Conservation (phyloP, 2,888 invertebrate genomes). For the Coronaproctus castanopsis region DNA sequence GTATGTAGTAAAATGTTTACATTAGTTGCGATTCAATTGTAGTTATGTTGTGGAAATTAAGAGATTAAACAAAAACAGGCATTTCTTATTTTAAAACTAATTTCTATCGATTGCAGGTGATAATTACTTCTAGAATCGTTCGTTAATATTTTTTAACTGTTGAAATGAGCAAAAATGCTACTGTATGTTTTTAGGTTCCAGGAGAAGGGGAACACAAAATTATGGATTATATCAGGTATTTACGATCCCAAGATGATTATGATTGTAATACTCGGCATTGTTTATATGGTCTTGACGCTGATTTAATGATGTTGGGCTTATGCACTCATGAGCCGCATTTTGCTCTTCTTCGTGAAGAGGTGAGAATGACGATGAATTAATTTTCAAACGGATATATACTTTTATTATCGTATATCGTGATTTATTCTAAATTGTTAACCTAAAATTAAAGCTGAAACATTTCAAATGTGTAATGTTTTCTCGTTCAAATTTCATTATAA, state of each 20-base stretch:
- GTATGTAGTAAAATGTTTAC: too few relatives aligned
- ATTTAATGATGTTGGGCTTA: conserved; percentile 89
- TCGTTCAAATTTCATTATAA: not conserved
- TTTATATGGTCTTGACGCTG: conserved; percentile 90
- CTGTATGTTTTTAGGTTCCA: conserved; percentile 77
- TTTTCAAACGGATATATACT: not conserved
- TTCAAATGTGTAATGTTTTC: not conserved
- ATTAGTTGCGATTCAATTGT: too few relatives aligned
- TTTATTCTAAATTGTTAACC: not conserved
- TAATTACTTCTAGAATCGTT: too few relatives aligned
- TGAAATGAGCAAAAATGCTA: too few relatives aligned
- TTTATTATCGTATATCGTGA: not conserved
- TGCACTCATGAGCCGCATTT: conserved; percentile 93
- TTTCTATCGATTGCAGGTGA: too few relatives aligned
- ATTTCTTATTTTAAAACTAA: too few relatives aligned
- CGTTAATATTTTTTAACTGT: too few relatives aligned
- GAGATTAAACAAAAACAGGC: too few relatives aligned
- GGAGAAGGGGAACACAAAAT: conserved; percentile 98
- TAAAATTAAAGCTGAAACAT: not conserved
- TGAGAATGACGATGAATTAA: not conserved
- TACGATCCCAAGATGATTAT: conserved; percentile 62
- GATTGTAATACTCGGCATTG: conserved; percentile 87
- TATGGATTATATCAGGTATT: conserved; percentile 90
- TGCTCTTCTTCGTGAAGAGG: conserved; percentile 74
- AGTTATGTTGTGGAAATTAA: too few relatives aligned